phyloP scores from a whole-genome alignment of 2,113 vertebrate species.

The Catharus fuscescens region DNA sequence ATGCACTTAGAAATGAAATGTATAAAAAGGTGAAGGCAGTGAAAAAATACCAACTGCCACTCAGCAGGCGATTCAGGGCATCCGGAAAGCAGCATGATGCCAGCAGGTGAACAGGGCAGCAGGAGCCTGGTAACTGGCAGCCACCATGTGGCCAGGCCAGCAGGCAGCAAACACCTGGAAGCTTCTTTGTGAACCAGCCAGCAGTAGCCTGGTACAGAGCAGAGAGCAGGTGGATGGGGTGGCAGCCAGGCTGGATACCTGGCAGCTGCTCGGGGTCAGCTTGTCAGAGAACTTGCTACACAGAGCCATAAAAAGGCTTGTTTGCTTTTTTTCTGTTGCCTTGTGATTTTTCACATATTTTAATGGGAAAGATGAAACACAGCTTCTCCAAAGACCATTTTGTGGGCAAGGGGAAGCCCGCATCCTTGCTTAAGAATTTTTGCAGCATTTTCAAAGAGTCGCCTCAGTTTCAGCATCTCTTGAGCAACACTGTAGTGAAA shows the following conservation, averaged over 20 bases:
- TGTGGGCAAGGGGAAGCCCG: background rate
- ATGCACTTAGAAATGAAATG: background rate
- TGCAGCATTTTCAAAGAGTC: background rate
- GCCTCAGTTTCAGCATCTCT: background rate
- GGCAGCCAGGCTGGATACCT: background rate
- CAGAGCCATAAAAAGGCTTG: background rate
- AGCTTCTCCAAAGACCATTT: background rate
- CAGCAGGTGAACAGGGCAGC: background rate
- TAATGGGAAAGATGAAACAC: background rate
- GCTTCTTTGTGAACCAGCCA: background rate
- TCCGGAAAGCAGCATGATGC: background rate
- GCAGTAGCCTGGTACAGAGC: background rate
- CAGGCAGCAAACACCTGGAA: conserved; percentile 9
- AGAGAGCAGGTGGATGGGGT: background rate
- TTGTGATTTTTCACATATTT: background rate
- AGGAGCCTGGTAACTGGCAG: background rate
- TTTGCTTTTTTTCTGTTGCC: background rate
- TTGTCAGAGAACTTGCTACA: background rate
- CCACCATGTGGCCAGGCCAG: background rate
- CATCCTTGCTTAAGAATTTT: background rate
- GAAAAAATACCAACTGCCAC: background rate
- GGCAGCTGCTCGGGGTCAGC: background rate
- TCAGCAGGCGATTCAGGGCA: background rate
- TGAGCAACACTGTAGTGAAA: background rate
- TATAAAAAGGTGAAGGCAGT: background rate